A percentile compares a stretch with the other conserved stretches of the same genome.
Evolutionary conservation across 2,888 invertebrate genomes (phyloP).

Genomic region (Hoplodrina ambigua): DNA sequence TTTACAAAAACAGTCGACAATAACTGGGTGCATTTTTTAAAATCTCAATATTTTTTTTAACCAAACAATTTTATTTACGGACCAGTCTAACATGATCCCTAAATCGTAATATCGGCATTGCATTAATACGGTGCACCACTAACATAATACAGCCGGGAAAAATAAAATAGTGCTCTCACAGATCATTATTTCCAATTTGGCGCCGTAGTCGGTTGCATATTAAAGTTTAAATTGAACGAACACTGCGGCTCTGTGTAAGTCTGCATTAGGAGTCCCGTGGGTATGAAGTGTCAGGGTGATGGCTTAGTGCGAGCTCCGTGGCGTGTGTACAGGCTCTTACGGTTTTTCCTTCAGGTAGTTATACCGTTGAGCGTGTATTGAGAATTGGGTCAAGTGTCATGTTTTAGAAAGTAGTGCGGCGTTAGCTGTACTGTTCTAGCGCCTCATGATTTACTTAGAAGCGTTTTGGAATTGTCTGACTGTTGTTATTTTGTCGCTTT

Average conservation of each 20-base stretch:
- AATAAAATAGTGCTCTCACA: slow-evolving; percentile 68
- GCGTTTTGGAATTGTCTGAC: too few species aligned
- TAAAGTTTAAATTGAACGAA: slow-evolving; percentile 89
- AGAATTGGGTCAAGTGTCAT: slow-evolving; percentile 7
- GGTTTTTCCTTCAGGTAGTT: background rate
- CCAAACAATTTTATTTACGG: background rate
- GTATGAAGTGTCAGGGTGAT: slow-evolving; percentile 67
- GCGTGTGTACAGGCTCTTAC: slow-evolving; percentile 33
- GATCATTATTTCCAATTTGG: slow-evolving; percentile 88
- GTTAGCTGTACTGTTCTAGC: too few species aligned
- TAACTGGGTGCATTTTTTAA: background rate
- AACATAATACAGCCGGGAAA: slow-evolving; percentile 54
- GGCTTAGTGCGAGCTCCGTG: slow-evolving; percentile 29
- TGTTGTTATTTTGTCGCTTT: too few species aligned
- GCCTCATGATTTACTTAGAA: too few species aligned
- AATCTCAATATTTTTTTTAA: background rate
- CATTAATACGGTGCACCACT: slow-evolving; percentile 49
- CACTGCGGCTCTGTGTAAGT: slow-evolving; percentile 85
- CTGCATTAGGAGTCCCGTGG: slow-evolving; percentile 85
- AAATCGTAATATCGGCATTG: slow-evolving; percentile 50
- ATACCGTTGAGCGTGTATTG: too few species aligned
- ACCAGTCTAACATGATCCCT: slow-evolving; percentile 21
- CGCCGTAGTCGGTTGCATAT: slow-evolving; percentile 83
- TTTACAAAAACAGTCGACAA: background rate
- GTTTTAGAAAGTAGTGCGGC: slow-evolving; percentile 2